These are phyloP conservation scores for Micoletzkya japonica DNA, from an alignment of 2,888 invertebrate genomes.

Conservation along the genomic window DNA sequence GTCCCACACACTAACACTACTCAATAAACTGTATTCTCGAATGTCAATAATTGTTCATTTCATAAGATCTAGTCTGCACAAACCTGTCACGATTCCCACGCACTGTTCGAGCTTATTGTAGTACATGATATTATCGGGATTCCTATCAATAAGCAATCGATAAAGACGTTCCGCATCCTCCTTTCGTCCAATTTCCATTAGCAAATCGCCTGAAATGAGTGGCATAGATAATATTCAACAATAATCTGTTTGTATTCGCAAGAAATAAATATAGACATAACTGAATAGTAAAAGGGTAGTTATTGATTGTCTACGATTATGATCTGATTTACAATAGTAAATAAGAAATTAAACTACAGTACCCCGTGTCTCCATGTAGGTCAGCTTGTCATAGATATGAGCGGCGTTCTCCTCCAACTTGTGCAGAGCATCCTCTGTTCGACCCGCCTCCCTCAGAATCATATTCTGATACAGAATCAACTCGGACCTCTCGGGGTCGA, in stretches of 20 bases:
- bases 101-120: slow-evolving; percentile 87
- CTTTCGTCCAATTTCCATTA: slow-evolving; percentile 68
- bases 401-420: slow-evolving; percentile 84
- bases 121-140: slow-evolving; percentile 93
- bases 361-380: slow-evolving; percentile 88
- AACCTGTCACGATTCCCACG: slow-evolving; percentile 72
- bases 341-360: neutral
- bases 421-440: slow-evolving; percentile 81
- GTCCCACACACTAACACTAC: neutral
- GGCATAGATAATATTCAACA: no score
- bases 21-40: neutral
- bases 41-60: slow-evolving; percentile 28
- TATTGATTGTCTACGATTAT: neutral
- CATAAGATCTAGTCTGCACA: slow-evolving; percentile 23
- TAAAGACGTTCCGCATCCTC: slow-evolving; percentile 81
- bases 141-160: slow-evolving; percentile 82
- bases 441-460: slow-evolving; percentile 91
- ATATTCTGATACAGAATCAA: slow-evolving; percentile 92
- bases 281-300: no score
- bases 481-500: slow-evolving; percentile 96
- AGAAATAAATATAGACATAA: no score
- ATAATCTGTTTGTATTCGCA: neutral
- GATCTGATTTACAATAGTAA: neutral
- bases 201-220: slow-evolving; percentile 65
- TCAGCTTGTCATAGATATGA: slow-evolving; percentile 91